A percentile compares a stretch with the other conserved stretches of the same genome.
These are phyloP conservation scores for Brachystomella parvula DNA, from an alignment of 1,140 invertebrate species.

Conservation along the genomic window DNA sequence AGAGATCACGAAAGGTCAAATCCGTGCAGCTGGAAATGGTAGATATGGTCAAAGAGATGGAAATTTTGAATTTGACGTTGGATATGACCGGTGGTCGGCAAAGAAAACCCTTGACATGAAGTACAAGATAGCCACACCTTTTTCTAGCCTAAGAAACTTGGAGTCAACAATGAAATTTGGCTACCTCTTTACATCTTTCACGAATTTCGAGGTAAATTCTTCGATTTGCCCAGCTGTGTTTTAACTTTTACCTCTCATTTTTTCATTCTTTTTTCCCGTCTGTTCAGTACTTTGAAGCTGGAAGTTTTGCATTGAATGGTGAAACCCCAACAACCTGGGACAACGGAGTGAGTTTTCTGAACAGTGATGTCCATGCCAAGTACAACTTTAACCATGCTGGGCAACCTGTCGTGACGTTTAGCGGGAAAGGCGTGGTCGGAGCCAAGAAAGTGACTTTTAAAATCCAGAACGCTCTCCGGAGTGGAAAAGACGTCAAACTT, in stretches of 20 bases:
- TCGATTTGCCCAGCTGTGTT: neutral
- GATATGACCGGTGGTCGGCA: slow-evolving; percentile 21
- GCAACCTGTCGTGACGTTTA: slow-evolving; percentile 8
- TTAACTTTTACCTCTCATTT: neutral
- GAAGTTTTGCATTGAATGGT: slow-evolving; percentile 13
- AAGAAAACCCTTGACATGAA: slow-evolving; percentile 21
- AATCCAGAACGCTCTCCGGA: neutral
- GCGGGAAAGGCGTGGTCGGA: slow-evolving; percentile 11
- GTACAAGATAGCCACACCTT: slow-evolving; percentile 25
- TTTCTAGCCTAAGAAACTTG: slow-evolving; percentile 7
- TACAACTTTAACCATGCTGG: slow-evolving; percentile 16
- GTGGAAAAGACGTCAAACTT: slow-evolving; percentile 12
- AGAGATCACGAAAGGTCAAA: slow-evolving; percentile 7
- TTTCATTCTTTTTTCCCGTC: neutral
- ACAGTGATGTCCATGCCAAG: slow-evolving; percentile 16
- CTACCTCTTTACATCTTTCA: slow-evolving; percentile 23
- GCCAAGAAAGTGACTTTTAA: slow-evolving; percentile 8
- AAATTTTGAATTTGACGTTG: slow-evolving; percentile 12
- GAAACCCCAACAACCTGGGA: slow-evolving; percentile 9
- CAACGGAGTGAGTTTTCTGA: neutral
- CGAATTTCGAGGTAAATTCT: slow-evolving; percentile 30
- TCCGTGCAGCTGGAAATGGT: neutral
- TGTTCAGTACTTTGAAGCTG: slow-evolving; percentile 14
- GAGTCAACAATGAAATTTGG: slow-evolving; percentile 11
- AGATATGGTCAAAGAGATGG: slow-evolving; percentile 13